phyloP scores from a whole-genome alignment of 1,140 invertebrate genomes.

The Mamestra configurata region DNA sequence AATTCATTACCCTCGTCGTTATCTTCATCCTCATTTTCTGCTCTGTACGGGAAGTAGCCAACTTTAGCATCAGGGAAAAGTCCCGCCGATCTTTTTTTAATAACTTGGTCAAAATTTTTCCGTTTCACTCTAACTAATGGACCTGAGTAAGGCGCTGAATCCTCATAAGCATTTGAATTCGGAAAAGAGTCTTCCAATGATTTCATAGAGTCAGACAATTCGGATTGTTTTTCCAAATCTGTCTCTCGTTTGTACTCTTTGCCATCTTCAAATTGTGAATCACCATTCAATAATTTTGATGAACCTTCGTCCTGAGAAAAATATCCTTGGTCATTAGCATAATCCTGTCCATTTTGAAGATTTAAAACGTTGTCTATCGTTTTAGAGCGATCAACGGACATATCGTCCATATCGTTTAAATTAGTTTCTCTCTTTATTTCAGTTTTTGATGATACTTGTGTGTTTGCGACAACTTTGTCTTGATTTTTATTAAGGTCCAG shows the following conservation, averaged over 20 bases:
- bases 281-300: conserved; percentile 64
- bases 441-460: conserved; percentile 60
- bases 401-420: conserved; percentile 55
- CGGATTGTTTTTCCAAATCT: conserved; percentile 52
- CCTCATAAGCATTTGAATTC: conserved; percentile 62
- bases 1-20: conserved; percentile 80
- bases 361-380: conserved; percentile 51
- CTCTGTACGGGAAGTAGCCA: conserved; percentile 68
- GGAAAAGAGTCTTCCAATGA: conserved; percentile 82
- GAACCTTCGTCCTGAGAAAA: conserved; percentile 66
- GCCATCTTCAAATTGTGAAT: conserved; percentile 56
- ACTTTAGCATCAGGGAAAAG: conserved; percentile 69
- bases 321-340: conserved; percentile 62
- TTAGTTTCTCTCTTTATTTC: conserved; percentile 77
- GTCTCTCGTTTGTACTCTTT: conserved; percentile 69
- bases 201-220: conserved; percentile 67
- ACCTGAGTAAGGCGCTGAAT: conserved; percentile 63
- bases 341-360: conserved; percentile 56
- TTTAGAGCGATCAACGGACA: conserved; percentile 51
- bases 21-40: conserved; percentile 73
- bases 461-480: conserved; percentile 45
- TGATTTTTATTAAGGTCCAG: conserved; percentile 54
- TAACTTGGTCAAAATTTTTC: conserved; percentile 63
- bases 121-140: conserved; percentile 82
- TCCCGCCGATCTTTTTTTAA: conserved; percentile 67